phyloP scores from a whole-genome alignment of 2,888 invertebrate genomes.

The Heteromurus nitidus region DNA sequence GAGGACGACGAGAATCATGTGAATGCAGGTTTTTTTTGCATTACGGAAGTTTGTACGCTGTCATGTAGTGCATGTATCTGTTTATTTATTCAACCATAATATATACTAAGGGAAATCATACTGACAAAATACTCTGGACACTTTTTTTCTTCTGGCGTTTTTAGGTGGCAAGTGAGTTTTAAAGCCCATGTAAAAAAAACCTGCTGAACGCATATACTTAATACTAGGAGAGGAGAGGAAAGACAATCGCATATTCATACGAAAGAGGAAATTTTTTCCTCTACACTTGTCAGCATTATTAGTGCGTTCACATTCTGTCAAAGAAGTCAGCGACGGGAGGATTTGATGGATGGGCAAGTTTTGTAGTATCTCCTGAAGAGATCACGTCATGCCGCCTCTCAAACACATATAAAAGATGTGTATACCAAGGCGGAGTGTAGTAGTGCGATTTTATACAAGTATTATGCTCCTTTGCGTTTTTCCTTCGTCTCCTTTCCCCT shows the following conservation, averaged over 20 bases:
- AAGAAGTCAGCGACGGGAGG: slow-evolving; percentile 73
- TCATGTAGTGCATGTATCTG: slow-evolving; percentile 20
- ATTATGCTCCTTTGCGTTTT: neutral
- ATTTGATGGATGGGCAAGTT: slow-evolving; percentile 74
- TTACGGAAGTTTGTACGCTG: slow-evolving; percentile 26
- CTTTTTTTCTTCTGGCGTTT: neutral
- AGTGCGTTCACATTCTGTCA: slow-evolving; percentile 70
- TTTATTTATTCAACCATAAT: neutral
- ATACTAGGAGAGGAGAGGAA: too few species aligned
- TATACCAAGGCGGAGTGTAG: too few species aligned
- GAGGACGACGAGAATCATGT: neutral
- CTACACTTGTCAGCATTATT: slow-evolving; percentile 17
- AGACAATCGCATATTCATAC: too few species aligned
- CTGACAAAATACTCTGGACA: slow-evolving; percentile 19
- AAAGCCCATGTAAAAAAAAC: neutral
- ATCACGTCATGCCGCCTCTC: slow-evolving; percentile 72
- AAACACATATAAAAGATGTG: too few species aligned
- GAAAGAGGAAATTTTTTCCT: slow-evolving; percentile 1
- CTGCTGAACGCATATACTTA: too few species aligned
- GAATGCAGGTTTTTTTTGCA: slow-evolving; percentile 9
- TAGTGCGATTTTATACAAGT: slow-evolving; percentile 6
- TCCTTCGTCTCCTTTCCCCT: neutral
- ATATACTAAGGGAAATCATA: neutral
- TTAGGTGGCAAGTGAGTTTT: neutral
- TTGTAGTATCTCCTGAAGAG: slow-evolving; percentile 73